Percentiles rank a stretch among this genome's conserved stretches.
Evolutionary conservation across 1,140 invertebrate species (phyloP).

Genomic region (Micrasema minimum): DNA sequence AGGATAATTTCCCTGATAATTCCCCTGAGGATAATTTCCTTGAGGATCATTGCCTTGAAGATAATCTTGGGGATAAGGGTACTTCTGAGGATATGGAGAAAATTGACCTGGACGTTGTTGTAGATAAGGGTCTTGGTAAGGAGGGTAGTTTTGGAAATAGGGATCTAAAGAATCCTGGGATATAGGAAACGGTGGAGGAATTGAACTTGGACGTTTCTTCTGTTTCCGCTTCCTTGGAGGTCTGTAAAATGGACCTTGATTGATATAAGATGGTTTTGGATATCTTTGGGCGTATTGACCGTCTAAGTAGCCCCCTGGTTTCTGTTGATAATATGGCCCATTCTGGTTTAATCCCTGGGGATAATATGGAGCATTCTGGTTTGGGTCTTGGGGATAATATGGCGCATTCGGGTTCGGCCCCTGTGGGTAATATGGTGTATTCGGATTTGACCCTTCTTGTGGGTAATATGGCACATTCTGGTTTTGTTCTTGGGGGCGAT

Average conservation of each 20-base stretch:
- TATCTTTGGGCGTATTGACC: conserved; percentile 20
- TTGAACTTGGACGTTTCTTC: conserved; percentile 40
- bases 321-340: neutral
- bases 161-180: conserved; percentile 24
- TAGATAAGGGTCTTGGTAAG: conserved; percentile 12
- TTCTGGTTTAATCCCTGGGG: neutral
- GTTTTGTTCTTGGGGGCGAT: conserved; percentile 21
- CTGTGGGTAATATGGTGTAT: neutral
- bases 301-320: neutral
- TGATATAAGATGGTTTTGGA: neutral
- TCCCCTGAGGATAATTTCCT: conserved; percentile 28
- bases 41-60: conserved; percentile 13
- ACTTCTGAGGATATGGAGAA: conserved; percentile 28
- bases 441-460: neutral
- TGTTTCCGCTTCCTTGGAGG: conserved; percentile 38
- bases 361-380: neutral
- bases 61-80: conserved; percentile 1
- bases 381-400: conserved; percentile 11
- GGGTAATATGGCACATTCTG: no score
- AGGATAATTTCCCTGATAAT: neutral
- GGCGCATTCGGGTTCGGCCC: neutral
- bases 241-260: conserved; percentile 33
- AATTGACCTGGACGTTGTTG: conserved; percentile 10
- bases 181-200: conserved; percentile 27
- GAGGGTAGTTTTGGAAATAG: conserved; percentile 42